Base-by-base conservation (phyloP, 2,797 vertebrate species). In the Oreonectes daqikongensis region DNA sequence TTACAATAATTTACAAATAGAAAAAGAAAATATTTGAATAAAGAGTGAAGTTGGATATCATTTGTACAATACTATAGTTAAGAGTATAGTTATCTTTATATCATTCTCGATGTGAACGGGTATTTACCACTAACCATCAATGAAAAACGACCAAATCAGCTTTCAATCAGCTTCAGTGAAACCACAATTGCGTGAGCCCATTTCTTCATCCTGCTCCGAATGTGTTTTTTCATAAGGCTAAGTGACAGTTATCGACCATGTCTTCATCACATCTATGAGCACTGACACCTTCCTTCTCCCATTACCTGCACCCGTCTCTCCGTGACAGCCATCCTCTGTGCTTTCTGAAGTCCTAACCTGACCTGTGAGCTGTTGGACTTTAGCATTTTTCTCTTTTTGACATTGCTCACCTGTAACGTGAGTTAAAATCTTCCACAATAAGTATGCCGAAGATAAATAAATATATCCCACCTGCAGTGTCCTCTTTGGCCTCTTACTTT, bases 141-240 rank as follows among this genome's bases (percentile, higher is more conserved):
- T 46, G 24, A 18, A 28, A 71, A 35, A 55, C 24, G 30, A 46
- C 8, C 22, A 28, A 66, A 60, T 32, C 44, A 50, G 60, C 40
- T 61, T 53, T 40, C 67, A 61, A 32, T 71, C 20, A 50, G 11
- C n/a, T 46, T 57, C 30, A 40, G 44, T 42, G 3, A 60, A 59
- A 57, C 30, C 44, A 52, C 30, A 57, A 60, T 17, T 9, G 20
- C 69, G 11, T 24, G 0, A 38, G n/a, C 59, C 17, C 63, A 35
- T 77, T 64, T 66, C 55, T 65, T 64, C 60, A 55, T 48, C 57
- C 44, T 63, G 28, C 75, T 70, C 24, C 79, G 52, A 78, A 53
- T n/a, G 67, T 72, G 77, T 70, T 74, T 42, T 79, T 85, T 73
- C 57, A 74, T 72, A 71, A 78, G 52, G 70, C 53, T 78, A 75